A percentile compares a stretch with the other conserved stretches of the same genome.
These are phyloP conservation scores for Melanotaenia duboulayi DNA, from an alignment of 2,113 vertebrate species.

Conservation along the genomic window DNA sequence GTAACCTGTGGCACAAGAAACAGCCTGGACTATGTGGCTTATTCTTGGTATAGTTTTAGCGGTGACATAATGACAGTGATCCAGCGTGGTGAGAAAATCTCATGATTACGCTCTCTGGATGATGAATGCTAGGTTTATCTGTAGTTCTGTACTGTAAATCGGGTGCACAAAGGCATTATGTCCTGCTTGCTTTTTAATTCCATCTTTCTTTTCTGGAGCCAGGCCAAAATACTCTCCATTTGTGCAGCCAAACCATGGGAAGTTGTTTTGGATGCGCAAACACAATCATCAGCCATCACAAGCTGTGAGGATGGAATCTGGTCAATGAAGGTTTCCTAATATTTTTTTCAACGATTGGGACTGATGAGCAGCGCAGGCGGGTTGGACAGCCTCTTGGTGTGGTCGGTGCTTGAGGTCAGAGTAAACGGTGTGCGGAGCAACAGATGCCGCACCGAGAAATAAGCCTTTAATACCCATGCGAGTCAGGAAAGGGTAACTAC, in stretches of 20 bases:
- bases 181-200: constrained; percentile 43
- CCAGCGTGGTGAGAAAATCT: constrained; percentile 16
- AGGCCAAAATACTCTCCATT: constrained; percentile 39
- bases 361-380: constrained; percentile 1
- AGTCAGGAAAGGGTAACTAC: constrained; percentile 64
- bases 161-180: constrained; percentile 39
- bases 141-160: constrained; percentile 15
- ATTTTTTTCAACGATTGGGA: constrained; percentile 11
- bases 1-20: constrained; percentile 2
- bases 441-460: constrained; percentile 78
- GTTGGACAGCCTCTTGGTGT: constrained; percentile 43
- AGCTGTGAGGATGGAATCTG: constrained; percentile 15
- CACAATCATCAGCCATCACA: constrained; percentile 20
- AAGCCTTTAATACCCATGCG: constrained; percentile 80
- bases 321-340: constrained; percentile 20
- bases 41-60: constrained; percentile 15
- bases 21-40: neutral
- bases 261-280: constrained; percentile 23
- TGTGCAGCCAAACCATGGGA: constrained; percentile 37
- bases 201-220: constrained; percentile 42
- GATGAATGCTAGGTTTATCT: constrained; percentile 17
- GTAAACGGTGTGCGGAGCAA: constrained; percentile 66
- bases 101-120: neutral
- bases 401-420: constrained; percentile 53
- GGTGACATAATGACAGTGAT: constrained; percentile 33